Evolutionary conservation across 2,797 vertebrate species (phyloP), one percentile per base, ranked within the genome.

Genomic region (Enteromius radiatus): DNA sequence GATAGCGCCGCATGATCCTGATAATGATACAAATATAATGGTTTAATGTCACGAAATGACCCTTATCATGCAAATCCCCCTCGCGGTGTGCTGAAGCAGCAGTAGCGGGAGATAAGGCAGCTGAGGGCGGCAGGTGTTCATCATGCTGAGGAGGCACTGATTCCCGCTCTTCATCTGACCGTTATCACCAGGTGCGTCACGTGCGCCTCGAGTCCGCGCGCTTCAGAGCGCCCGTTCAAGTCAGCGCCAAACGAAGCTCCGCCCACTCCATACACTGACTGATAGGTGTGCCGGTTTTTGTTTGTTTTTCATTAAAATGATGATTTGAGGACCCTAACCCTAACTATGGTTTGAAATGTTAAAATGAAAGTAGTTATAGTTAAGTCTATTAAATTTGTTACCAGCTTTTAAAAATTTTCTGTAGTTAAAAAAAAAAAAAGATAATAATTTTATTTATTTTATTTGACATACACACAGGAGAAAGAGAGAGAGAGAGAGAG

Each of bases 111-210:
- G 61, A 67, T 63, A 43, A n/a, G 31, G 14, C n/a, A 36, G 4
- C 23, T 28, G 80, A n/a, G 80, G 21, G 43, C 52, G 15, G 68
- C 73, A 76, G 65, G 73, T 73, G 12, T 86, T 81, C 87, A 82
- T 85, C 9, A 2, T 5, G 36, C 36, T 38, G 36, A 38, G 36
- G 36, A 38, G 4, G 4, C 4, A 38, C 36, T 52, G 77, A 31
- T 56, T 28, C 0, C 19, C 74, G 31, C 17, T 61, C 56, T n/a
- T 26, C 26, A 36, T 6, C 6, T 41, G 68, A 68, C 83, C n/a
- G 83, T 76, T 86, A 85, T 82, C 17, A 84, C 80, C 79, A 86
- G 65, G 84, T 49, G 78, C 12, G 61, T 56, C 61, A 19, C 68
- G 84, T 7, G 78, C 65, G 68, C 49, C 68, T 64, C 36, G 59